A percentile compares a stretch with the other conserved stretches of the same genome.
phyloP scores from a whole-genome alignment of 2,797 vertebrate species.

The Enteromius argenteus region DNA sequence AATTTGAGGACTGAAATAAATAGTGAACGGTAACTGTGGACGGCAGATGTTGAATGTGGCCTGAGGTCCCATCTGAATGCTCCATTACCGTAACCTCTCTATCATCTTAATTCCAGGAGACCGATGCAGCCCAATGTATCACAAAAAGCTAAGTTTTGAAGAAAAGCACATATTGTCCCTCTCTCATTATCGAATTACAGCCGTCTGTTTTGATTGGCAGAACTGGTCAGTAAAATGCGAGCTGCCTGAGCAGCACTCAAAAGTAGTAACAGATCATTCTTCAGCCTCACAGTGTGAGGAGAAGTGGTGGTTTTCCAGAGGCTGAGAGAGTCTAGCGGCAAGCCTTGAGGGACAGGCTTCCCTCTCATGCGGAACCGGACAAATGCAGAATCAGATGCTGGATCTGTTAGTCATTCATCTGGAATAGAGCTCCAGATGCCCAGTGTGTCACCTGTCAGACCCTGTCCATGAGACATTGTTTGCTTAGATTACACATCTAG shows the following conservation, averaged over 20 bases:
- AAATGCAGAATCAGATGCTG: conserved; percentile 49
- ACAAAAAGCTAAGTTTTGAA: conserved; percentile 67
- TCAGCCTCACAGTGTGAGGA: conserved; percentile 34
- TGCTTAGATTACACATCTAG: conserved; percentile 45
- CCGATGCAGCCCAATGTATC: conserved; percentile 54
- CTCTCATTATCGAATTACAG: conserved; percentile 77
- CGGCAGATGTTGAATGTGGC: conserved; percentile 15
- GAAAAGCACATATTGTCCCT: conserved; percentile 68
- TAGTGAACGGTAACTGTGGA: conserved; percentile 18
- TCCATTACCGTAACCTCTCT: neutral
- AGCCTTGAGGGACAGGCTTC: conserved; percentile 37
- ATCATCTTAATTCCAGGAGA: conserved; percentile 53
- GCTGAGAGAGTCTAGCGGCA: conserved; percentile 29
- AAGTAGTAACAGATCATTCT: conserved; percentile 47
- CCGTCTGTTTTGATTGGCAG: conserved; percentile 77
- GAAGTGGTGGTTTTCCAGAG: conserved; percentile 28
- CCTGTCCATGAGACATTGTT: conserved; percentile 29
- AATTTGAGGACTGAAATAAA: conserved; percentile 21
- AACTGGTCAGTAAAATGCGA: conserved; percentile 58
- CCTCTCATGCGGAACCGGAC: conserved; percentile 47
- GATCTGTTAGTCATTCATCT: conserved; percentile 37
- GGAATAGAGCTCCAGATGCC: conserved; percentile 41
- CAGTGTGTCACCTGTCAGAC: conserved; percentile 49
- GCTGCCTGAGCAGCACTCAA: conserved; percentile 59
- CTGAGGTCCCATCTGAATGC: conserved; percentile 19